Percentiles rank a stretch among this genome's conserved stretches.
phyloP scores from a whole-genome alignment of 2,888 invertebrate genomes.

The Polydrusus pterygomalis region DNA sequence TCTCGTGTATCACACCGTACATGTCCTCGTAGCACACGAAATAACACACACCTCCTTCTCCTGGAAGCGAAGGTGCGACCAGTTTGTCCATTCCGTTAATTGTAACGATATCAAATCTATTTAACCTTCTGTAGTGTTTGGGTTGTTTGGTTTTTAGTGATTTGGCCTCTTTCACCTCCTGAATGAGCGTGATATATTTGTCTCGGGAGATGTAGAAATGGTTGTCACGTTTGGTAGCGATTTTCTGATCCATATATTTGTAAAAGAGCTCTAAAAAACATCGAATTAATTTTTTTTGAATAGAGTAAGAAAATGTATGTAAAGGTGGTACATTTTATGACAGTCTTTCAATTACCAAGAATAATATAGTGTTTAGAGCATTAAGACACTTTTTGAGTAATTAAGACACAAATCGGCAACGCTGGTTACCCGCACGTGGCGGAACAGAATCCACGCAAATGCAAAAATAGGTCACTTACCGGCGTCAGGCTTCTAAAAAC shows the following conservation, averaged over 20 bases:
- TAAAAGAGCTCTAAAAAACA: slow-evolving; percentile 6
- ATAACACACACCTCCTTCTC: neutral
- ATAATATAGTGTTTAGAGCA: too few relatives aligned
- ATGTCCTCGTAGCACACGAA: slow-evolving; percentile 23
- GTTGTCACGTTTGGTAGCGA: neutral
- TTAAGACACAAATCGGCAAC: too few relatives aligned
- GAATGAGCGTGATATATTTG: neutral
- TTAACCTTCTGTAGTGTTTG: slow-evolving; percentile 4
- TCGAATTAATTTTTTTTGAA: too few relatives aligned
- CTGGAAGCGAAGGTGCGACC: neutral
- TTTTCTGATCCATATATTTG: slow-evolving; percentile 6
- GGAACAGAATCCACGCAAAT: too few relatives aligned
- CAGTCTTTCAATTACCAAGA: too few relatives aligned
- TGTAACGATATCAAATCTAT: slow-evolving; percentile 23
- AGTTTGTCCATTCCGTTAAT: slow-evolving; percentile 17
- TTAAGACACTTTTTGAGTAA: too few relatives aligned
- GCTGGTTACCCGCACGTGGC: too few relatives aligned
- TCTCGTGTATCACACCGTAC: slow-evolving; percentile 4
- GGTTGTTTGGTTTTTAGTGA: neutral
- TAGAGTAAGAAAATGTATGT: too few relatives aligned
- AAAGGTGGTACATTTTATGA: too few relatives aligned
- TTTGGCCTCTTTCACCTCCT: slow-evolving; percentile 16
- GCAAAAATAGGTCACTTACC: too few relatives aligned
- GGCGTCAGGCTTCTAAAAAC: too few relatives aligned
- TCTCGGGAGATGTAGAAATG: neutral